A percentile compares a stretch with the other conserved stretches of the same genome.
Conservation (phyloP, 1,140 invertebrate genomes). For the Listronotus bonariensis region DNA sequence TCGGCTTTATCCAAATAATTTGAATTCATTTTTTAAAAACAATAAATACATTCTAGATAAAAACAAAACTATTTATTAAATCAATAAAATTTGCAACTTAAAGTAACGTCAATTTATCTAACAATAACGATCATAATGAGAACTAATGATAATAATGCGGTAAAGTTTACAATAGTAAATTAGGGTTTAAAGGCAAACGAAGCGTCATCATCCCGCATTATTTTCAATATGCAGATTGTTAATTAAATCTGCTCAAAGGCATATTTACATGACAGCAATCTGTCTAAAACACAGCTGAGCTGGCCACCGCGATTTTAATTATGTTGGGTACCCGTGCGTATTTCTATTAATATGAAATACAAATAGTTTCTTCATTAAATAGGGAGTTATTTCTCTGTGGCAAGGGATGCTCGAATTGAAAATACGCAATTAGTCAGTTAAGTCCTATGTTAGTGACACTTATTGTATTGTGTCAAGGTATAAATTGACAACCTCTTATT, state of each 20-base stretch:
- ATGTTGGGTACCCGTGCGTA: constrained; percentile 54
- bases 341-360: constrained; percentile 52
- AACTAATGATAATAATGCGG: constrained; percentile 26
- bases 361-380: constrained; percentile 15
- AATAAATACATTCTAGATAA: too few species aligned
- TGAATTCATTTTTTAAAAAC: too few species aligned
- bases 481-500: too few species aligned
- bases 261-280: constrained; percentile 57
- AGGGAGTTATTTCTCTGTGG: constrained; percentile 9
- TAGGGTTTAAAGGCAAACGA: constrained; percentile 47
- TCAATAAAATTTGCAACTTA: too few species aligned
- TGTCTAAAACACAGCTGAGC: constrained; percentile 51
- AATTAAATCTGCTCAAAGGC: constrained; percentile 54
- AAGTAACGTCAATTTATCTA: too few species aligned
- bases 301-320: constrained; percentile 51
- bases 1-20: too few species aligned
- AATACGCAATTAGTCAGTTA: neutral
- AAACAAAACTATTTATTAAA: too few species aligned
- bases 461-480: too few species aligned
- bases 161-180: constrained; percentile 41
- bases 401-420: constrained; percentile 1
- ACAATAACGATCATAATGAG: constrained; percentile 9
- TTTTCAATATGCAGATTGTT: constrained; percentile 57
- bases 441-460: neutral
- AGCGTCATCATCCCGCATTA: constrained; percentile 52